phyloP scores from a whole-genome alignment of 2,113 vertebrate genomes.

The Hypanus sabinus region DNA sequence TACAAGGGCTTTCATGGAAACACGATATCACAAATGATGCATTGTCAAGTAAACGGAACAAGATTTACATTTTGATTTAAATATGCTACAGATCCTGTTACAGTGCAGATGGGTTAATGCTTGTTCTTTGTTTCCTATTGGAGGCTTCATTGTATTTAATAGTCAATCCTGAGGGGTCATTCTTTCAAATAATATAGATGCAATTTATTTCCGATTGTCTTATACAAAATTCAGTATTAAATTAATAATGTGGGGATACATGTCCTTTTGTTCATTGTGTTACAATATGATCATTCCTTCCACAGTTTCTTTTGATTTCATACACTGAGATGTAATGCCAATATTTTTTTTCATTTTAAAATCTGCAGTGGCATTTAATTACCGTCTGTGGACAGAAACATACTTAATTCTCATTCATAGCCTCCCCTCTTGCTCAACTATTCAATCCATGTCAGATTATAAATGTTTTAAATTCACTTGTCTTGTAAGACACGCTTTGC shows the following conservation, averaged over 20 bases:
- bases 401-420: not conserved
- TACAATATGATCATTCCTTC: not conserved
- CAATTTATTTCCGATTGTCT: not conserved
- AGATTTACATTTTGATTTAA: not conserved
- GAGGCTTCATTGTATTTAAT: constrained; percentile 6
- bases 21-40: not conserved
- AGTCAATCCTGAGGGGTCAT: not conserved
- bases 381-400: constrained; percentile 19
- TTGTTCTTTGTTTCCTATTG: not conserved
- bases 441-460: constrained; percentile 32
- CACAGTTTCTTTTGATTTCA: not conserved
- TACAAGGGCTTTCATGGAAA: not conserved
- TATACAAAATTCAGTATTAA: not conserved
- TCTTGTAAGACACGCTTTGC: constrained; percentile 10
- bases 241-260: not conserved
- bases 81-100: not conserved
- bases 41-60: not conserved
- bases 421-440: constrained; percentile 3
- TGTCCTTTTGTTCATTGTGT: not conserved
- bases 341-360: constrained; percentile 25
- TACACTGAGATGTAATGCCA: not conserved
- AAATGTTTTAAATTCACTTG: constrained; percentile 31
- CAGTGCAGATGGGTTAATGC: not conserved
- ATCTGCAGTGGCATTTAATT: constrained; percentile 13
- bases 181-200: not conserved